A percentile compares a stretch with the other conserved stretches of the same genome.
Conservation (phyloP, 1,140 invertebrate species). For the Eufriesea mexicana region DNA sequence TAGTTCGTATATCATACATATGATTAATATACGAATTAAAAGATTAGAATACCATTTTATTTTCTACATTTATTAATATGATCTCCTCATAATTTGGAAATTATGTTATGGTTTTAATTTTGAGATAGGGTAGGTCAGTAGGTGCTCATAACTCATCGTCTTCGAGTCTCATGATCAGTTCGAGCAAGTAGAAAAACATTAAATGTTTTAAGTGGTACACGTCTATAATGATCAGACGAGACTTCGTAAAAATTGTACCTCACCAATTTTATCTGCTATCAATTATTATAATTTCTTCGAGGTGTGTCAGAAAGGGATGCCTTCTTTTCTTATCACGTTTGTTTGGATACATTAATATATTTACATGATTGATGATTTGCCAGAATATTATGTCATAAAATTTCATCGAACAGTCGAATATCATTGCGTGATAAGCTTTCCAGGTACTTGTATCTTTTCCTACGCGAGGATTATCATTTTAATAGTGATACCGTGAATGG, state of each 20-base stretch:
- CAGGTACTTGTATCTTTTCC: background rate
- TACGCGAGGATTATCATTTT: background rate
- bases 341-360: too few species aligned
- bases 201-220: slow-evolving; percentile 18
- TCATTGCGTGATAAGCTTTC: background rate
- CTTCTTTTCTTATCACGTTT: too few species aligned
- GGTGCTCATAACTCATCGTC: background rate
- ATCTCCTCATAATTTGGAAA: background rate
- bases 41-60: too few species aligned
- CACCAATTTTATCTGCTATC: background rate
- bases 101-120: background rate
- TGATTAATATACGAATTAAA: background rate
- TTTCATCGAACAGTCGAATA: background rate
- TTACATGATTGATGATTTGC: background rate
- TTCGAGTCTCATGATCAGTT: background rate
- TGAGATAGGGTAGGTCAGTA: background rate
- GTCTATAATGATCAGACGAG: slow-evolving; percentile 9
- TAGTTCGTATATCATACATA: too few species aligned
- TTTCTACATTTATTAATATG: background rate
- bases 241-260: slow-evolving; percentile 10
- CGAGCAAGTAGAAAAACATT: background rate
- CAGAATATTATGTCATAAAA: background rate
- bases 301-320: too few species aligned
- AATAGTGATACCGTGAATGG: background rate
- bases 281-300: background rate